A percentile compares a stretch with the other conserved stretches of the same genome.
Evolutionary conservation across 2,113 vertebrate species (phyloP).

Genomic region (Pterocles orientalis): DNA sequence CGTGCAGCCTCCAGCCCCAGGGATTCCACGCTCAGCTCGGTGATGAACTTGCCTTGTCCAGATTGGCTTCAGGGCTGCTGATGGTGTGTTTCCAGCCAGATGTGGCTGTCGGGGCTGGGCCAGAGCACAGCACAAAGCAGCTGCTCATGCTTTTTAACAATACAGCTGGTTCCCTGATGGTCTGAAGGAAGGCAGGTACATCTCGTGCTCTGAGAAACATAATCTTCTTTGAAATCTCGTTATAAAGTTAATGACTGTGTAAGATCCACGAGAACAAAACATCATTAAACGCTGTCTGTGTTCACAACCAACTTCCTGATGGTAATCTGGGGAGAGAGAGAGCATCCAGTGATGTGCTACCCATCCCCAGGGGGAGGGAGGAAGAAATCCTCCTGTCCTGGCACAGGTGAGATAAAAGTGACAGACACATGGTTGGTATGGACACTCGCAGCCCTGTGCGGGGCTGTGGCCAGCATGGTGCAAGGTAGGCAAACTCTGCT

Average conservation of each 20-base stretch:
- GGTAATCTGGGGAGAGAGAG: neutral
- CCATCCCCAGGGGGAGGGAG: neutral
- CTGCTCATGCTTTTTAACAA: neutral
- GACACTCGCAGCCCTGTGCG: neutral
- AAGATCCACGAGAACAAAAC: slow-evolving; percentile 27
- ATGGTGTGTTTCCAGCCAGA: neutral
- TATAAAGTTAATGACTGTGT: slow-evolving; percentile 21
- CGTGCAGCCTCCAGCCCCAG: neutral
- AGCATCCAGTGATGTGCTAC: neutral
- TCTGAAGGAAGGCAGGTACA: neutral
- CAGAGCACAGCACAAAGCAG: neutral
- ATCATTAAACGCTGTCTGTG: slow-evolving; percentile 19
- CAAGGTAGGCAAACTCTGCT: neutral
- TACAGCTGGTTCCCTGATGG: neutral
- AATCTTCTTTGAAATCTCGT: slow-evolving; percentile 31
- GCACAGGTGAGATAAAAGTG: neutral
- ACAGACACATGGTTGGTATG: fast-evolving
- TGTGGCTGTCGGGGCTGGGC: neutral
- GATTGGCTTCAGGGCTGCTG: neutral
- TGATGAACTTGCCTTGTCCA: neutral
- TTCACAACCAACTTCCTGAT: slow-evolving; percentile 36
- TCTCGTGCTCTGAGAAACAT: neutral
- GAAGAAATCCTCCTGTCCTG: neutral
- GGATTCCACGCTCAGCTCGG: neutral
- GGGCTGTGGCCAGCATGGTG: fast-evolving